phyloP scores from a whole-genome alignment of 2,113 vertebrate genomes.

The Potamarius usumacintae region DNA sequence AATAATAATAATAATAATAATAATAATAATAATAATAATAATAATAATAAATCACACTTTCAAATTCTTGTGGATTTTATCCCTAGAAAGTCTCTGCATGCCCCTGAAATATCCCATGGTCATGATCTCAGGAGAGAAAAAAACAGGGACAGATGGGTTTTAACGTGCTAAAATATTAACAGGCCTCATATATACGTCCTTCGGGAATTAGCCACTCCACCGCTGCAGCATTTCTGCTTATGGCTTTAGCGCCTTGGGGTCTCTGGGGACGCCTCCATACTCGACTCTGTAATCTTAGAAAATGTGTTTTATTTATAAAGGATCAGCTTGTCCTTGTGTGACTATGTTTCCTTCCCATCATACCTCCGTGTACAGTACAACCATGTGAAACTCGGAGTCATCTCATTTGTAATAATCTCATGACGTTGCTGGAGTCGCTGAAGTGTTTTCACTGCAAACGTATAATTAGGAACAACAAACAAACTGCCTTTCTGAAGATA shows the following conservation, averaged over 20 bases:
- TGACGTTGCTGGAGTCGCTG: not conserved
- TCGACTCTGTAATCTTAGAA: conserved; percentile 38
- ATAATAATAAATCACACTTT: not conserved
- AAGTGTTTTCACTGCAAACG: not conserved
- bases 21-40: no score
- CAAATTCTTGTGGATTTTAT: not conserved
- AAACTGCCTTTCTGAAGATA: not conserved
- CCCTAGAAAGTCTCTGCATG: not conserved
- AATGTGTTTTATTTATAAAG: conserved; percentile 42
- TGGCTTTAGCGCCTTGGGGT: conserved; percentile 26
- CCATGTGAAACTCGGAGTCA: not conserved
- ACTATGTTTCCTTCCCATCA: not conserved
- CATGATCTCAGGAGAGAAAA: not conserved
- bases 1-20: not conserved
- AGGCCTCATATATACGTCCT: conserved; percentile 34
- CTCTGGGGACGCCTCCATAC: conserved; percentile 35
- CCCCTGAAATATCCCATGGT: conserved; percentile 19
- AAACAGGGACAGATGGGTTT: conserved; percentile 35
- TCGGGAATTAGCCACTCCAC: conserved; percentile 14
- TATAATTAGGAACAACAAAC: conserved; percentile 31
- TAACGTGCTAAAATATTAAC: conserved; percentile 45
- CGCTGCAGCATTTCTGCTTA: conserved; percentile 34
- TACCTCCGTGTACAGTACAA: not conserved
- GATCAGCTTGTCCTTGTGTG: conserved; percentile 13
- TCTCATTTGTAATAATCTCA: conserved; percentile 9